phyloP scores from a whole-genome alignment of 92 coral and sea anemone species.

The Porites rus region DNA sequence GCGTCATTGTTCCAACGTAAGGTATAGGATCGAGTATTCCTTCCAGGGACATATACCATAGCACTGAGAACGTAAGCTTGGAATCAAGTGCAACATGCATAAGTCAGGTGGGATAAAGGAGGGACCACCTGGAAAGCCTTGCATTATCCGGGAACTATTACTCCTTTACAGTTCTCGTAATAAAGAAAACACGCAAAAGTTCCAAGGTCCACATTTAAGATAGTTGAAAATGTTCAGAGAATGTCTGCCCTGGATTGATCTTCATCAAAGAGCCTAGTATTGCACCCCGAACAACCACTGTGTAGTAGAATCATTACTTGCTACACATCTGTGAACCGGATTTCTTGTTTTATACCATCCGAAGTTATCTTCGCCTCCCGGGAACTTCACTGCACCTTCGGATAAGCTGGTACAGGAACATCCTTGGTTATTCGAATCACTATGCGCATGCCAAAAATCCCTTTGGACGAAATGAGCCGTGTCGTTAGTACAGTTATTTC shows the following conservation, averaged over 20 bases:
- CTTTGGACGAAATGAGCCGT: conserved; percentile 30
- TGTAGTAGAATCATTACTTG: conserved; percentile 34
- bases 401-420: background rate
- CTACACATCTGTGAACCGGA: conserved; percentile 34
- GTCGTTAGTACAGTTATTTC: conserved; percentile 24
- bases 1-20: background rate
- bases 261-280: background rate
- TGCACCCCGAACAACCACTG: conserved; percentile 58
- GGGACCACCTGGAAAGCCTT: too few species aligned
- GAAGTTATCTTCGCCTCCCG: conserved; percentile 35
- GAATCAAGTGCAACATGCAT: too few species aligned
- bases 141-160: too few species aligned
- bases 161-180: too few species aligned
- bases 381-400: background rate
- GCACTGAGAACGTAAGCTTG: too few species aligned
- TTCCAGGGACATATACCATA: too few species aligned
- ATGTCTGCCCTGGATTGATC: too few species aligned
- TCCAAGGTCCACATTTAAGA: background rate
- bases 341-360: conserved; percentile 27
- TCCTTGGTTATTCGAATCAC: background rate
- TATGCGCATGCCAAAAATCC: background rate
- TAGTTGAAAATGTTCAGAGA: background rate
- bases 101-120: too few species aligned
- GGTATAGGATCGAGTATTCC: background rate
- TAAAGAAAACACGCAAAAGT: too few species aligned